Percentiles rank a stretch among this genome's conserved stretches.
phyloP scores from a whole-genome alignment of 2,797 vertebrate species.

The Muscicapa comitata region DNA sequence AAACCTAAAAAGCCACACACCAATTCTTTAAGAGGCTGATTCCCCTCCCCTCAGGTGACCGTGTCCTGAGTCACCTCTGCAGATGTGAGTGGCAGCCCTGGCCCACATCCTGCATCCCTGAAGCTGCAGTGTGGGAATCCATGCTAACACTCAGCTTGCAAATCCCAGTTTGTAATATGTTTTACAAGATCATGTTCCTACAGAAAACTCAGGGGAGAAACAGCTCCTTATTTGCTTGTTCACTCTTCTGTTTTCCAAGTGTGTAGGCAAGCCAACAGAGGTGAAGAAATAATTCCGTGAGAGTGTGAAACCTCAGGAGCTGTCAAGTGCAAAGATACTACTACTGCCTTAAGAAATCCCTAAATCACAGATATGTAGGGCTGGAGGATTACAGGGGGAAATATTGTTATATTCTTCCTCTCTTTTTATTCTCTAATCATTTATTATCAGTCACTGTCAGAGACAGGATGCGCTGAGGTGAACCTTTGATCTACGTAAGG shows the following conservation, averaged over 20 bases:
- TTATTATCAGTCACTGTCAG: background rate
- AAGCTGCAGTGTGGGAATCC: accelerated
- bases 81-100: background rate
- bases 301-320: background rate
- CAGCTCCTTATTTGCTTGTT: background rate
- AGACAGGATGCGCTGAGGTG: background rate
- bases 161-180: background rate
- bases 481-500: background rate
- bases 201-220: background rate
- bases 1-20: background rate
- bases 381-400: background rate
- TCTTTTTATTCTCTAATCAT: background rate
- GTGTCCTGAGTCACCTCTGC: background rate
- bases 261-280: background rate
- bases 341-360: background rate
- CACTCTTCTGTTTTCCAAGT: background rate
- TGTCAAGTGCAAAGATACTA: background rate
- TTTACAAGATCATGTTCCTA: background rate
- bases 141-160: background rate
- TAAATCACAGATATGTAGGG: background rate
- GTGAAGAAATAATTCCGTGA: background rate
- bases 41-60: background rate
- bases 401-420: background rate
- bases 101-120: background rate
- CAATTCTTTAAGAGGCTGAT: background rate